Evolutionary conservation across 2,113 vertebrate species (phyloP), one percentile per base, ranked within the genome.

Genomic region (Cathartes aura): DNA sequence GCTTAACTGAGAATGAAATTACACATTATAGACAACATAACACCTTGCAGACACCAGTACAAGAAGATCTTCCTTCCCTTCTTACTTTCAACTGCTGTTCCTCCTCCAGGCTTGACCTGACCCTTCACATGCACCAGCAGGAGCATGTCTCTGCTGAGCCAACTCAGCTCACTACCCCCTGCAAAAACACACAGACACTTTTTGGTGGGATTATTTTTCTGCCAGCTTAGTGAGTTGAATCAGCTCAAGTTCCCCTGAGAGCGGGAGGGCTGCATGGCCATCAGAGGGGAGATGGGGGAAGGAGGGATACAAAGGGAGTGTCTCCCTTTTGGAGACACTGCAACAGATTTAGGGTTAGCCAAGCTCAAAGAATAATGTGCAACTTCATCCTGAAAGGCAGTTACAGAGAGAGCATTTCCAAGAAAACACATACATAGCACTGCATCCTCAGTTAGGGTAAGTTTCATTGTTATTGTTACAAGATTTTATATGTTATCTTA

Each of bases 1-100:
- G 32, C 32, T 90, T 86, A 83, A 73, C 22, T 73, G n/a, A 67
- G 63, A 94, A 84, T 23, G 26, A 95, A 94, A 82, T 81, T 81
- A 45, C 45, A 40, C 47, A 11, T 71, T 47, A 78, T 23, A 71
- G 75, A 86, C 53, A 90, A 55, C 59, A 48, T 76, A 80, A 88
- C 38, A 86, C 42, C 47, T 83, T 74, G 63, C 67, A 84, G 72
- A 84, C 45, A 78, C 55, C 83, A 66, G 43, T 34, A 78, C 26
- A 87, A 50, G 76, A 94, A 96, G 89, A 63, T 82, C 60, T 81
- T 90, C 74, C 62, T 91, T 92, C 55, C 63, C 9, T 91, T 91
- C 80, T 78, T 89, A 32, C 74, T 93, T 92, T 87, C 52, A 66
- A 30, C 63, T 55, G 58, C 42, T 0, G 0, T 63, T 87, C 59